Conservation (phyloP, 2,888 invertebrate species). For the Gnatocerus cornutus region DNA sequence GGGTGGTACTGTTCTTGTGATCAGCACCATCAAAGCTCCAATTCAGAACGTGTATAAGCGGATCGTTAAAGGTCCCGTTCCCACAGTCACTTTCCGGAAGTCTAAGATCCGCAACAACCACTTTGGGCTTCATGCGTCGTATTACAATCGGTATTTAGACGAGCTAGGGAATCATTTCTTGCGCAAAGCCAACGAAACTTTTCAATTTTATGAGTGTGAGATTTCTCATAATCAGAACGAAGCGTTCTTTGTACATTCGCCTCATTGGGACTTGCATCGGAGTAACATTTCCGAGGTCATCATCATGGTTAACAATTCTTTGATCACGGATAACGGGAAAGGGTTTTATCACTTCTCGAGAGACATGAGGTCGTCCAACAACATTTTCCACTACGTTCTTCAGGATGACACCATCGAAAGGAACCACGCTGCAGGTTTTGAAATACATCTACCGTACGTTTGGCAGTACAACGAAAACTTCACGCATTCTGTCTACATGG, state of each 20-base stretch:
- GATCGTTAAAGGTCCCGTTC: conserved; percentile 86
- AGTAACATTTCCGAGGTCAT: conserved; percentile 94
- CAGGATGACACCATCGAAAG: conserved; percentile 90
- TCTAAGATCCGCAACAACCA: conserved; percentile 87
- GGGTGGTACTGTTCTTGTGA: conserved; percentile 87
- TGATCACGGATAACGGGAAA: conserved; percentile 89
- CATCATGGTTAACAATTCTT: conserved; percentile 88
- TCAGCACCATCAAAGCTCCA: conserved; percentile 84
- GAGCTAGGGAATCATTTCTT: conserved; percentile 90
- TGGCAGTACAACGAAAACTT: conserved; percentile 97
- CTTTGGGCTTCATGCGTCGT: conserved; percentile 86
- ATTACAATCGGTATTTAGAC: conserved; percentile 91
- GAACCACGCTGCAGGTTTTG: conserved; percentile 90
- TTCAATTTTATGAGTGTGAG: conserved; percentile 86
- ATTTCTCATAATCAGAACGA: conserved; percentile 86
- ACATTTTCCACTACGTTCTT: conserved; percentile 95
- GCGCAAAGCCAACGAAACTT: conserved; percentile 90
- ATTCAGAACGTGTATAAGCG: conserved; percentile 82
- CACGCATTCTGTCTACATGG: conserved; percentile 91
- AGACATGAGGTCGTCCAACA: conserved; percentile 96
- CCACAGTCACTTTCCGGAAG: conserved; percentile 81
- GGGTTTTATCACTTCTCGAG: conserved; percentile 93
- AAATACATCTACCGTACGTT: conserved; percentile 92
- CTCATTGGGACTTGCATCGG: conserved; percentile 88
- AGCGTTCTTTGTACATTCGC: conserved; percentile 87